Evolutionary conservation across 2,113 vertebrate species (phyloP).

Genomic region (Australoheros scitulus): DNA sequence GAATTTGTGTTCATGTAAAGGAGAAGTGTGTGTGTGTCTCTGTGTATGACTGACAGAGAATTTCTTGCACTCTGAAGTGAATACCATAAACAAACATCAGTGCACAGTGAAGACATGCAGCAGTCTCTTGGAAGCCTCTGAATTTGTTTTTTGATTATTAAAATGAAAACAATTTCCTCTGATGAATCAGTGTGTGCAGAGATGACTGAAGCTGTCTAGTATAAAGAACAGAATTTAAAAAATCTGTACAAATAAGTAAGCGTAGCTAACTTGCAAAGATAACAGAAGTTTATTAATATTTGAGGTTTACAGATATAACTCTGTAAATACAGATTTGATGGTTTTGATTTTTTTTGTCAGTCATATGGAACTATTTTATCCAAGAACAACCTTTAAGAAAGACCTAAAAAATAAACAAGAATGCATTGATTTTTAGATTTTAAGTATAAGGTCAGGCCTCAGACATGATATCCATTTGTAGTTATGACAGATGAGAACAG

Average conservation of each 20-base stretch:
- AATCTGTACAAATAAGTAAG: constrained; percentile 4
- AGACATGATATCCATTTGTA: neutral
- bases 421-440: neutral
- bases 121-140: constrained; percentile 32
- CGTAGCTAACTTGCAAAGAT: neutral
- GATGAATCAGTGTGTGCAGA: constrained; percentile 32
- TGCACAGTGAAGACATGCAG: constrained; percentile 28
- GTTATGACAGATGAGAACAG: neutral
- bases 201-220: constrained; percentile 29
- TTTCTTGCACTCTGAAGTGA: constrained; percentile 41
- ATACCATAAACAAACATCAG: constrained; percentile 64
- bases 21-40: neutral
- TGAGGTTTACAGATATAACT: neutral
- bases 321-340: constrained; percentile 8
- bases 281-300: constrained; percentile 9
- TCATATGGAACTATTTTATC: neutral
- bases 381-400: neutral
- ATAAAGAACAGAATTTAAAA: constrained; percentile 18
- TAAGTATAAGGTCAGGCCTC: neutral
- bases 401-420: neutral
- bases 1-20: constrained; percentile 41
- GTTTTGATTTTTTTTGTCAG: neutral
- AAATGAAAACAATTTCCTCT: constrained; percentile 52
- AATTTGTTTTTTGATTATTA: constrained; percentile 57
- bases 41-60: constrained; percentile 31